phyloP scores from a whole-genome alignment of 2,888 invertebrate genomes.

The Eupithecia centaureata region DNA sequence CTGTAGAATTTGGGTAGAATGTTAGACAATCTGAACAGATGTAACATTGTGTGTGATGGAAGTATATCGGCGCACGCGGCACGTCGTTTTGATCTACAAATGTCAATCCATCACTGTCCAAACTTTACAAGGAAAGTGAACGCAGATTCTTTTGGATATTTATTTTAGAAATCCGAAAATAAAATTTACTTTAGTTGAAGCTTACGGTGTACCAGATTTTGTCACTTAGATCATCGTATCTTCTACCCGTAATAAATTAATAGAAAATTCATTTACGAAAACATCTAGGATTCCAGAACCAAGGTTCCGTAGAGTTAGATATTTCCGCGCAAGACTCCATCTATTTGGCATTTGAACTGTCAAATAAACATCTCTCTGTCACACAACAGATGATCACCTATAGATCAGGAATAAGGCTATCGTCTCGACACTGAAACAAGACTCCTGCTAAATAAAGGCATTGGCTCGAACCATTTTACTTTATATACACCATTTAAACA shows the following conservation, averaged over 20 bases:
- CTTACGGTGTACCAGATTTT: not conserved
- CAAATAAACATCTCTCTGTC: slow-evolving; percentile 33
- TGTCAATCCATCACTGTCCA: slow-evolving; percentile 65
- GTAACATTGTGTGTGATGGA: too few relatives aligned
- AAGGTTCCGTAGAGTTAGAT: too few relatives aligned
- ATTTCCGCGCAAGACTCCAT: too few relatives aligned
- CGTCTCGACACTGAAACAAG: slow-evolving; percentile 56
- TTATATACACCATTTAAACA: slow-evolving; percentile 52
- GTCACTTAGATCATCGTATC: not conserved
- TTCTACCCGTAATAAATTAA: too few relatives aligned
- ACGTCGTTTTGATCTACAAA: slow-evolving; percentile 56
- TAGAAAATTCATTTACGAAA: too few relatives aligned
- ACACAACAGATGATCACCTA: slow-evolving; percentile 35
- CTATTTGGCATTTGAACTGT: slow-evolving; percentile 34
- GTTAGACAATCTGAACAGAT: too few relatives aligned
- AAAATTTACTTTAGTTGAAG: not conserved
- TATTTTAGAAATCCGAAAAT: slow-evolving; percentile 30
- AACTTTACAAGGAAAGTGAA: slow-evolving; percentile 52
- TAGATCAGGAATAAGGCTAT: slow-evolving; percentile 43
- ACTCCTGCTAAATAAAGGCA: slow-evolving; percentile 55
- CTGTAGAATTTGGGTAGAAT: too few relatives aligned
- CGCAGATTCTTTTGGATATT: slow-evolving; percentile 46
- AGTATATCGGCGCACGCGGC: slow-evolving; percentile 53
- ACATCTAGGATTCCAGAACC: too few relatives aligned
- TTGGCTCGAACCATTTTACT: slow-evolving; percentile 53